phyloP scores from a whole-genome alignment of 2,888 invertebrate species.

The Campoplex nolae region DNA sequence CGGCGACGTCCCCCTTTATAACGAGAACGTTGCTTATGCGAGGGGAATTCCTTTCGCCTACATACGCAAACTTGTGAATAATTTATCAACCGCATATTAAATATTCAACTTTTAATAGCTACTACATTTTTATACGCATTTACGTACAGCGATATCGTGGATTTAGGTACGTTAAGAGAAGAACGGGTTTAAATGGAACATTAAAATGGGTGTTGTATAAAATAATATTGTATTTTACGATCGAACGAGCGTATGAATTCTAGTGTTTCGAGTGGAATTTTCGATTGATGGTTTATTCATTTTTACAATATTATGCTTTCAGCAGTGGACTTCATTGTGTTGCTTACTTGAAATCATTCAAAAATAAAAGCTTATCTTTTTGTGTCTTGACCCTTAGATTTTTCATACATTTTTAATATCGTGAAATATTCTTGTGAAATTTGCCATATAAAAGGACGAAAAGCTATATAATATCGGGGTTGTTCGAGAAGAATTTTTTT shows the following conservation, averaged over 20 bases:
- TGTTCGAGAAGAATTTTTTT: not conserved
- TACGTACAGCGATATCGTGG: not conserved
- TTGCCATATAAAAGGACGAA: not conserved
- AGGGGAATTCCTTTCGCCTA: slow-evolving; percentile 7
- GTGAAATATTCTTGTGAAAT: not conserved
- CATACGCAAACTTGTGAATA: slow-evolving; percentile 46
- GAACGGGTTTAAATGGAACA: not conserved
- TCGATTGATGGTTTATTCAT: too few species aligned
- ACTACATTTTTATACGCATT: not conserved
- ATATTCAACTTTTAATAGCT: not conserved
- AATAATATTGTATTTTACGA: not conserved
- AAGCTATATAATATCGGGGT: not conserved
- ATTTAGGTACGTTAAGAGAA: not conserved
- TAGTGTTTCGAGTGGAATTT: not conserved
- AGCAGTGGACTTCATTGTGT: too few species aligned
- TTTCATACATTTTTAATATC: not conserved
- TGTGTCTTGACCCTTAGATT: not conserved
- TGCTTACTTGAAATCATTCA: too few species aligned
- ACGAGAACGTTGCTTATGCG: not conserved
- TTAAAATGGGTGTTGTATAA: not conserved
- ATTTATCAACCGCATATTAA: slow-evolving; percentile 41
- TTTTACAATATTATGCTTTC: too few species aligned
- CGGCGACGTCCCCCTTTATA: not conserved
- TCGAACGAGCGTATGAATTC: not conserved
- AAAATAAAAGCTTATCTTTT: not conserved